phyloP scores from a whole-genome alignment of 1,140 invertebrate genomes.

The Platorchestia sp. region DNA sequence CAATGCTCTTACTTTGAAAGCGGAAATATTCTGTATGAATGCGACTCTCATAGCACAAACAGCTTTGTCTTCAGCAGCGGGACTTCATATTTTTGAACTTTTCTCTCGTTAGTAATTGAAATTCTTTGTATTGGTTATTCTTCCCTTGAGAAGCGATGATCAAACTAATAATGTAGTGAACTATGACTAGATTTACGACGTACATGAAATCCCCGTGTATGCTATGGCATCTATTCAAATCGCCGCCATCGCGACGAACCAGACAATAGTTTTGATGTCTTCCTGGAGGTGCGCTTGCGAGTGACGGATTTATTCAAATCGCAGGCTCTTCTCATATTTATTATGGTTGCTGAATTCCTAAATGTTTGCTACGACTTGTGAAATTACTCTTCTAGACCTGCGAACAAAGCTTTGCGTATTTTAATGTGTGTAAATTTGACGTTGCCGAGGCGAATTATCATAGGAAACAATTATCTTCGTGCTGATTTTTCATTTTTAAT shows the following conservation, averaged over 20 bases:
- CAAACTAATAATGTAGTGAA: constrained; percentile 42
- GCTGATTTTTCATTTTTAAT: not conserved
- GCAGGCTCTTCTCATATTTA: not conserved
- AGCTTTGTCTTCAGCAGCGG: not conserved
- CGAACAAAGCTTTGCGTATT: not conserved
- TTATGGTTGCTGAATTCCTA: not conserved
- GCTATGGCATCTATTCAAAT: constrained; percentile 38
- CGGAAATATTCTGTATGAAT: not conserved
- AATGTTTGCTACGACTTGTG: not conserved
- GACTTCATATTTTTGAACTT: not conserved
- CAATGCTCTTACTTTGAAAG: not conserved
- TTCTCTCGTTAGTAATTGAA: constrained; percentile 32
- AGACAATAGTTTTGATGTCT: constrained; percentile 55
- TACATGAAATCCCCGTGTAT: constrained; percentile 13
- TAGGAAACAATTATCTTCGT: not conserved
- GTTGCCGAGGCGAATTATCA: not conserved
- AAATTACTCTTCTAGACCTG: not conserved
- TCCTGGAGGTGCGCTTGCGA: constrained; percentile 43
- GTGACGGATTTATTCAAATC: not conserved
- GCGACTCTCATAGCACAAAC: not conserved
- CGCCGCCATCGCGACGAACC: not conserved
- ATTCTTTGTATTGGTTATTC: constrained; percentile 50
- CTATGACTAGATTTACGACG: constrained; percentile 35
- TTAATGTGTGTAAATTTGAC: not conserved
- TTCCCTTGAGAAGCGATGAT: constrained; percentile 51